Evolutionary conservation across 2,113 vertebrate genomes (phyloP), one percentile per base, ranked within the genome.

Genomic region (Erpornis zantholeuca): DNA sequence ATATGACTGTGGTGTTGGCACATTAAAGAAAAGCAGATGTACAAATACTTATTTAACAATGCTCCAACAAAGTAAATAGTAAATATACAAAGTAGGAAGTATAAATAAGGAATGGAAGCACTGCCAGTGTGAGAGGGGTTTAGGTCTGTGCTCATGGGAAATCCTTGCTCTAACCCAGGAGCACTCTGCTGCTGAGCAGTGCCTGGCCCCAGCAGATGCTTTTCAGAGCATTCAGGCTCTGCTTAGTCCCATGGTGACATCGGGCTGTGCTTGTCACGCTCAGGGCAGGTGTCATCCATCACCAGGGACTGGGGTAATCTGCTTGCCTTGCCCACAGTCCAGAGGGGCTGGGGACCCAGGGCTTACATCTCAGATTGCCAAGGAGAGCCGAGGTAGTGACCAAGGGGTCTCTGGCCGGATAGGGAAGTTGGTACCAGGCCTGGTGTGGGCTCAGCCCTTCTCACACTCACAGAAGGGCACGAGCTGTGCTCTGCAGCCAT

Each of bases 231-330:
- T 4, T 8, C 2, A 3, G 15, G 42, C 54, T 35, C 35, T 15
- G 54, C 1, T 23, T 6, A 0, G 45, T 36, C 14, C 70, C 4
- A 1, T 1, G n/a, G 3, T 3, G 28, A 45, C 65, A 25, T 10
- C 0, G 0, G 73, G 45, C 68, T 29, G 35, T 10, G 21, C 56
- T 64, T 0, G 0, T 5, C 6, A 0, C 0, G 1, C 60, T 10
- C 4, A 4, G 84, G 54, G 14, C 40, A 35, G 81, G 22, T 20
- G 6, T 6, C 33, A 2, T 9, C 5, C 69, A 7, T 8, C 78
- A 17, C 38, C 78, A 35, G 61, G 57, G 33, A 7, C 77, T 44
- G 29, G 6, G 18, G 25, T 13, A 35, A 11, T 28, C n/a, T 1
- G 10, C 19, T 33, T 8, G 31, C 57, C 13, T 17, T 61, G 42